Percentiles rank a stretch among this genome's conserved stretches.
These are phyloP conservation scores for Lasioglossum malachurum DNA, from an alignment of 2,888 invertebrate genomes.

Conservation along the genomic window DNA sequence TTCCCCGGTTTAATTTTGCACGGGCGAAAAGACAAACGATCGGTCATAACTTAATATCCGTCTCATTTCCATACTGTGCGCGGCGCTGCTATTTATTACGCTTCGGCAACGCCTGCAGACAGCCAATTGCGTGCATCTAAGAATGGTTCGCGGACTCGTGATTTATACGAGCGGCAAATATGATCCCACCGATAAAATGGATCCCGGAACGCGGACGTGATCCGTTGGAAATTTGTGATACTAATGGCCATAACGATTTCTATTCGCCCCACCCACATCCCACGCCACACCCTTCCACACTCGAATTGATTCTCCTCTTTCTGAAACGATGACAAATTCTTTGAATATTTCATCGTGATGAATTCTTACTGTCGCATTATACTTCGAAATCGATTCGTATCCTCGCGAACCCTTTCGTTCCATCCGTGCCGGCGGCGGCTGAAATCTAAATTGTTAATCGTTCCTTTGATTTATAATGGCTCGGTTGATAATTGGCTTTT, in stretches of 20 bases:
- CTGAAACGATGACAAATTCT: neutral
- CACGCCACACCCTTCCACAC: neutral
- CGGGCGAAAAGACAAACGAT: constrained; percentile 72
- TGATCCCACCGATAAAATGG: constrained; percentile 62
- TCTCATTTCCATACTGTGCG: constrained; percentile 78
- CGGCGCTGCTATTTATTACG: constrained; percentile 76
- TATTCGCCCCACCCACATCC: neutral
- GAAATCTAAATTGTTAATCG: constrained; percentile 20
- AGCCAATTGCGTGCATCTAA: constrained; percentile 73
- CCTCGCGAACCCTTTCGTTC: neutral
- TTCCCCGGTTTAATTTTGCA: constrained; percentile 75
- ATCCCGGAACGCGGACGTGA: constrained; percentile 41
- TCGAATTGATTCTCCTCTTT: neutral
- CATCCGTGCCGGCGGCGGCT: neutral
- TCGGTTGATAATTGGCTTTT: neutral
- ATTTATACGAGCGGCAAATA: constrained; percentile 61
- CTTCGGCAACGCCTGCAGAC: constrained; percentile 75
- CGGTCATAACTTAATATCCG: constrained; percentile 79
- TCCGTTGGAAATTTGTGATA: constrained; percentile 41
- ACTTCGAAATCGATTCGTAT: constrained; percentile 8
- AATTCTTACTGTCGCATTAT: neutral
- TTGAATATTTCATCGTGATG: neutral
- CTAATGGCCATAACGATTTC: constrained; percentile 11
- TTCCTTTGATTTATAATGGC: neutral
- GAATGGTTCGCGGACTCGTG: constrained; percentile 47